phyloP scores from a whole-genome alignment of 2,797 vertebrate species.

The Anas bernieri region DNA sequence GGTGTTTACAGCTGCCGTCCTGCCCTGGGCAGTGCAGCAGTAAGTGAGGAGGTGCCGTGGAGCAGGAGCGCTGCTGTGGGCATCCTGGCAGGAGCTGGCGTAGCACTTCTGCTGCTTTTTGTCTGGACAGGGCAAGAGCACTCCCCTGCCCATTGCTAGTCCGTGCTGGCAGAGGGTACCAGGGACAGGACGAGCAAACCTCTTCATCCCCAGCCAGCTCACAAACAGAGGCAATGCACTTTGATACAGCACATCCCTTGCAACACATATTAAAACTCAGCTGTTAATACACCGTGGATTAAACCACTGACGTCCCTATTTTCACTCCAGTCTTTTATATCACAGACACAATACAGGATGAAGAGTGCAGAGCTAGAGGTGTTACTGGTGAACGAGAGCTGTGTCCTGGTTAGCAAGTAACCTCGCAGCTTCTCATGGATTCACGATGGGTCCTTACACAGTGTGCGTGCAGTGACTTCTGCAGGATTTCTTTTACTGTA shows the following conservation, averaged over 20 bases:
- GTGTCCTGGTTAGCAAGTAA: neutral
- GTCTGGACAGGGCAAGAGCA: neutral
- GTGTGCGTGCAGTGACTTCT: neutral
- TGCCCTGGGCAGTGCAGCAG: neutral
- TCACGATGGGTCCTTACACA: neutral
- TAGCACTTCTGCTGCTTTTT: neutral
- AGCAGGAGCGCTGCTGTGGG: neutral
- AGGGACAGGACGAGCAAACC: neutral
- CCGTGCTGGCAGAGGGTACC: neutral
- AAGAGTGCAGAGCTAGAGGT: neutral
- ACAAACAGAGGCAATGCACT: neutral
- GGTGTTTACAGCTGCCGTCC: neutral
- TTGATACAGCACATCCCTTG: neutral
- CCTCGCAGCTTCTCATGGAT: neutral
- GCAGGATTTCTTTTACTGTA: neutral
- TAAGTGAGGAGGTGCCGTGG: neutral
- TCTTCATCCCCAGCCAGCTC: neutral
- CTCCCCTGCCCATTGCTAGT: neutral
- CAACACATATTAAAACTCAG: neutral
- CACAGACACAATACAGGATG: rapidly evolving
- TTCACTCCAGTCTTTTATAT: neutral
- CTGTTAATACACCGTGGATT: neutral
- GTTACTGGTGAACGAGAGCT: neutral
- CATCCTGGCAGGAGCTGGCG: neutral
- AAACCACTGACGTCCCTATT: neutral